Conservation (phyloP, 2,888 invertebrate genomes). For the Dastarcus helophoroides region DNA sequence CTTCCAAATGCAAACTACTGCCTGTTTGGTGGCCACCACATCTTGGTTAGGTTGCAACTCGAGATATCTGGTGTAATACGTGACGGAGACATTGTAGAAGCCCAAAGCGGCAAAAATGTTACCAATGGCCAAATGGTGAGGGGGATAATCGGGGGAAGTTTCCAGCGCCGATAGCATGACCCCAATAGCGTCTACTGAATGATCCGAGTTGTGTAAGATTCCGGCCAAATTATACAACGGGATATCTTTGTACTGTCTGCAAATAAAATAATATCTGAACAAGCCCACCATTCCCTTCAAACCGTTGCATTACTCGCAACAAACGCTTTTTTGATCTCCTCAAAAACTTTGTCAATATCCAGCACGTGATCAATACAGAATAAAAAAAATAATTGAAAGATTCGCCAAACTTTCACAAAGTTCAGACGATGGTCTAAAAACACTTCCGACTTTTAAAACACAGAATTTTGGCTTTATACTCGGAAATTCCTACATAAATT, state of each 20-base stretch:
- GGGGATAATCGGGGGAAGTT: constrained; percentile 49
- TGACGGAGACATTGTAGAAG: constrained; percentile 59
- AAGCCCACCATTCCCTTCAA: constrained; percentile 3
- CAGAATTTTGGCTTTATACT: too few relatives aligned
- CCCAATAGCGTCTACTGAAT: constrained; percentile 59
- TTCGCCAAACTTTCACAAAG: too few relatives aligned
- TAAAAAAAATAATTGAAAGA: too few relatives aligned
- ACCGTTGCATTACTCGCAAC: too few relatives aligned
- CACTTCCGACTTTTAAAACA: too few relatives aligned
- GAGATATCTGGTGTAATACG: constrained; percentile 54
- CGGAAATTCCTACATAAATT: too few relatives aligned
- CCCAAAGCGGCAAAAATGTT: constrained; percentile 60
- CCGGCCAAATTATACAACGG: constrained; percentile 63
- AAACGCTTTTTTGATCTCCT: too few relatives aligned
- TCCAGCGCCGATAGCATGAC: constrained; percentile 63
- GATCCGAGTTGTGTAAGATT: constrained; percentile 55
- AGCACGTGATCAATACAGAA: too few relatives aligned
- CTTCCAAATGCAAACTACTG: constrained; percentile 56
- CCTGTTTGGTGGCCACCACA: constrained; percentile 50
- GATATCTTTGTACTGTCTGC: constrained; percentile 58
- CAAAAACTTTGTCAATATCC: too few relatives aligned
- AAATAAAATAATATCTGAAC: too few relatives aligned
- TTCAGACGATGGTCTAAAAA: too few relatives aligned
- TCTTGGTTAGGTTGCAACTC: constrained; percentile 51
- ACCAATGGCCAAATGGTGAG: constrained; percentile 57